Evolutionary conservation across 2,888 invertebrate genomes (phyloP), one percentile per base, ranked within the genome.

Genomic region (Athripsodes cinereus): DNA sequence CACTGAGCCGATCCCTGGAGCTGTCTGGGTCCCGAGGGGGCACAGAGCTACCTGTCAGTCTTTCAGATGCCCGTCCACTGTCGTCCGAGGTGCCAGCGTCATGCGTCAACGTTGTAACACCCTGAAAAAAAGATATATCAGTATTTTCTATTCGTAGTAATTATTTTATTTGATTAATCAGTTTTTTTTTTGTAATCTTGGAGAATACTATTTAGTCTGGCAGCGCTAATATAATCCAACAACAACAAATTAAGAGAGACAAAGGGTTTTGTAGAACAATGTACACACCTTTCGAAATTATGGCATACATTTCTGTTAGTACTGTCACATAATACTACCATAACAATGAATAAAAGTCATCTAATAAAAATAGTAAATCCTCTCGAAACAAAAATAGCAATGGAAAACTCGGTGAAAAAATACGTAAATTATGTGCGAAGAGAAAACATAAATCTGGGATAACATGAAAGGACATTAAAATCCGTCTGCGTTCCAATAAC

Each of bases 61-160:
- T 82, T 80, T 88, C 88, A 68, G 88, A 88, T 69, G 88, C 89
- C 75, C 88, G 81, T 70, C 88, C 88, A 79, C 88, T 89, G 78
- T 89, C 89, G 79, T 89, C 89, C 74, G 88, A 89, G 72, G 89
- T 89, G 71, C 88, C 88, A 75, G 88, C 87, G 81, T 89, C 88
- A 74, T 83, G 83, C 73, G 82, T 81, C 76, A 84, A 80, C 40
- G 40, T 40, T 74, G 84, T 83, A 75, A 87, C 83, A 77, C 84
- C 85, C 87, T 88, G 78, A 63, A 81, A 79, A 71, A 71, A 72
- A 40, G 31, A 31, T 8, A 31, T n/a, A n/a, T 6, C 26, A 26
- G 26, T 26, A 26, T 10, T 6, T 26, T 26, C 26, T 3, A 26
- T n/a, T n/a, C n/a, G n/a, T n/a, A n/a, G n/a, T n/a, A n/a, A n/a